phyloP scores from a whole-genome alignment of 1,140 invertebrate species.

The Halyomorpha halys region DNA sequence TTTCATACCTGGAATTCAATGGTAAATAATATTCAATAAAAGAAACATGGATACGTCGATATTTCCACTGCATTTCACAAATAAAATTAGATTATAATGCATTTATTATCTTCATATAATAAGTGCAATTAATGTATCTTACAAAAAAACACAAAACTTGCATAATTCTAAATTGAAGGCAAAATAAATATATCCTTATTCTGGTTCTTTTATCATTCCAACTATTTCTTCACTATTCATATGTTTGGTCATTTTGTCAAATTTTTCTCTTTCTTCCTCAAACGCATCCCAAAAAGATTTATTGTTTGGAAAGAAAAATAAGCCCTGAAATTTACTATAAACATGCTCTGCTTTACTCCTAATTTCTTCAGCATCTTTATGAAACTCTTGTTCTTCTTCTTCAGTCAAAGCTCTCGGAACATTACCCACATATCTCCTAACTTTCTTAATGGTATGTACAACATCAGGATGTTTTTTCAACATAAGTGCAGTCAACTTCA shows the following conservation, averaged over 20 bases:
- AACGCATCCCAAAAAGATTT: slow-evolving; percentile 49
- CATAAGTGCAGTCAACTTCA: slow-evolving; percentile 64
- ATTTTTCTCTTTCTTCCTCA: slow-evolving; percentile 43
- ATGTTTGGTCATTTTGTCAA: slow-evolving; percentile 46
- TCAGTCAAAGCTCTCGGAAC: slow-evolving; percentile 55
- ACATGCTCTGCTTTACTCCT: slow-evolving; percentile 52
- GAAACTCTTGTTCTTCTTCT: slow-evolving; percentile 39
- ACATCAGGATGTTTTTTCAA: slow-evolving; percentile 74
- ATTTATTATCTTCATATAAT: too few species aligned
- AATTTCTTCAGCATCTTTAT: slow-evolving; percentile 52
- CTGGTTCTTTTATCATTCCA: too few species aligned
- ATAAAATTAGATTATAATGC: too few species aligned
- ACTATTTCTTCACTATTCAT: slow-evolving; percentile 45
- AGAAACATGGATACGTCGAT: too few species aligned
- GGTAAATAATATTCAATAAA: too few species aligned
- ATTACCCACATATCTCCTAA: slow-evolving; percentile 51
- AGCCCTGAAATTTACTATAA: slow-evolving; percentile 49
- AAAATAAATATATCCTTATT: too few species aligned
- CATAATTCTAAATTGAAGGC: too few species aligned
- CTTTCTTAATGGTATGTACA: slow-evolving; percentile 61
- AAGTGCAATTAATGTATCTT: too few species aligned
- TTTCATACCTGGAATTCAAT: too few species aligned
- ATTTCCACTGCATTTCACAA: too few species aligned
- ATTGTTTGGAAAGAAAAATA: slow-evolving; percentile 40
- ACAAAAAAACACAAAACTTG: too few species aligned